Evolutionary conservation across 2,797 vertebrate genomes (phyloP).

Genomic region (Enteromius unitaeniatus): DNA sequence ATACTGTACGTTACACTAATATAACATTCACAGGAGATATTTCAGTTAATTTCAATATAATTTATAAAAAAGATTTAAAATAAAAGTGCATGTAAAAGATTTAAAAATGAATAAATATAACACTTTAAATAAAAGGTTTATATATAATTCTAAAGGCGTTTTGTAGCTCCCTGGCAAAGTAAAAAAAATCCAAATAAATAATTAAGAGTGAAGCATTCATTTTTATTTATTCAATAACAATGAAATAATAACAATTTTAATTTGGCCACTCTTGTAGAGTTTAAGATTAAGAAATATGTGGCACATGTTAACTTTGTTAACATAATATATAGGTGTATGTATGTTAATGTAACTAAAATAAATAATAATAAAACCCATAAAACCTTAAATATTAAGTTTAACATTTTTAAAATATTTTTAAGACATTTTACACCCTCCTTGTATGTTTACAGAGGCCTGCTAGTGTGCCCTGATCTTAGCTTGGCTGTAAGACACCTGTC

Average conservation of each 20-base stretch:
- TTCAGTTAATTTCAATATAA: background rate
- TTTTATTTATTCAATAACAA: no score
- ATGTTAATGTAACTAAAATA: background rate
- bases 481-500: conserved; percentile 15
- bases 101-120: background rate
- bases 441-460: background rate
- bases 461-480: background rate
- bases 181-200: background rate
- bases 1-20: background rate
- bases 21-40: background rate
- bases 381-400: background rate
- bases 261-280: background rate
- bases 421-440: background rate
- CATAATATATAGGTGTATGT: no score
- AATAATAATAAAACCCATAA: background rate
- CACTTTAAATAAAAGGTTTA: background rate
- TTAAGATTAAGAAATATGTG: background rate
- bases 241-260: background rate
- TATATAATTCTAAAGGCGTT: background rate
- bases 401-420: background rate
- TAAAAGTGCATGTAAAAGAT: background rate
- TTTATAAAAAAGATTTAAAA: background rate
- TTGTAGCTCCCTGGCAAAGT: background rate
- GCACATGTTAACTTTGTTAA: background rate
- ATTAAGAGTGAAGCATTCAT: background rate